phyloP scores from a whole-genome alignment of 2,888 invertebrate genomes.

The Cephonodes hylas region DNA sequence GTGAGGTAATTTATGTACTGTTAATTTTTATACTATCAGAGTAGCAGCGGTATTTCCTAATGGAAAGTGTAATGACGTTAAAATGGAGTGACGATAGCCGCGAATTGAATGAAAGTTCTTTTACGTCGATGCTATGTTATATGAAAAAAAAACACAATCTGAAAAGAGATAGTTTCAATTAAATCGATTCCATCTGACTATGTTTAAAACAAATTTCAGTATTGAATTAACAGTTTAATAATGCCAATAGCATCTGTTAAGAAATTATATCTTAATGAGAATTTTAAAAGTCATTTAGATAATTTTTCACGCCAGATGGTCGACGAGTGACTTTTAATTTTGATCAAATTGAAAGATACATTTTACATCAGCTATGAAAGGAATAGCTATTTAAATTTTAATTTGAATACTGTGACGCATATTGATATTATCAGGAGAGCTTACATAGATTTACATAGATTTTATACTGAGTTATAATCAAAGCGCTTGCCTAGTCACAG shows the following conservation, averaged over 20 bases:
- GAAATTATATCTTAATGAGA: background rate
- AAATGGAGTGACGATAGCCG: no score
- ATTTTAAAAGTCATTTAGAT: background rate
- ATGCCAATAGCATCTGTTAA: background rate
- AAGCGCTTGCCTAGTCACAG: no score
- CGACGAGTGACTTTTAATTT: background rate
- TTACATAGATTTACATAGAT: background rate
- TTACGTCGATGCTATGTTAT: background rate
- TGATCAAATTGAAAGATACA: background rate
- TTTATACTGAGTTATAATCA: no score
- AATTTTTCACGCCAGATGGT: slow-evolving; percentile 1
- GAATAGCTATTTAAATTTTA: background rate
- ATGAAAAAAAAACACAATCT: no score
- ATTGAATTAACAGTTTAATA: background rate
- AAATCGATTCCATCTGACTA: background rate
- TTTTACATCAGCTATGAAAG: background rate
- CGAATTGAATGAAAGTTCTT: no score
- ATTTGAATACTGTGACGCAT: background rate
- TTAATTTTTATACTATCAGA: no score
- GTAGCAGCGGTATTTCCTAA: no score
- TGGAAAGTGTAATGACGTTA: no score
- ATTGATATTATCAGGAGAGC: background rate
- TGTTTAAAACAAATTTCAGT: background rate
- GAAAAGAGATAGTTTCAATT: no score
- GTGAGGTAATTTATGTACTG: no score